Percentiles rank a stretch among this genome's conserved stretches.
Evolutionary conservation across 2,888 invertebrate genomes (phyloP).

Genomic region (Amiota minor): DNA sequence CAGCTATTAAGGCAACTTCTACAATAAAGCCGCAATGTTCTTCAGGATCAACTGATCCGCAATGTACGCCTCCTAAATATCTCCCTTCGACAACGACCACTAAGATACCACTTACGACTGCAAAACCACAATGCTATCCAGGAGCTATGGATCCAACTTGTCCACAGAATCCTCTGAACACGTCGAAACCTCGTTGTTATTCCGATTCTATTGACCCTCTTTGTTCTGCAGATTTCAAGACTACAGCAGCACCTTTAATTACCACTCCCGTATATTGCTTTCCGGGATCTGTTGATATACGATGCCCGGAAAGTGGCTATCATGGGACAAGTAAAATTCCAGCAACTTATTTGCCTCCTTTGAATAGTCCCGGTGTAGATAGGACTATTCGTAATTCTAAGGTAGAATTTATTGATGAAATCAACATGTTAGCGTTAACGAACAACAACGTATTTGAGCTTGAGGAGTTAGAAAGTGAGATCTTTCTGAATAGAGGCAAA

Average conservation of each 20-base stretch:
- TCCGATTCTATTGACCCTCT: conserved; percentile 58
- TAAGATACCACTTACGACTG: conserved; percentile 1
- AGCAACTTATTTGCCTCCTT: conserved; percentile 67
- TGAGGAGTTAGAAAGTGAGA: conserved; percentile 52
- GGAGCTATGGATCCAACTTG: conserved; percentile 68
- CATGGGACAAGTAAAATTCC: conserved; percentile 64
- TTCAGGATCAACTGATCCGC: conserved; percentile 37
- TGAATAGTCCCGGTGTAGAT: conserved; percentile 59
- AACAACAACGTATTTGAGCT: conserved; percentile 60
- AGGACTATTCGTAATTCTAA: conserved; percentile 61
- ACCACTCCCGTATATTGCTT: conserved; percentile 64
- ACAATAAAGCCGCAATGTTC: no score
- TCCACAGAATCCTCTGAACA: conserved; percentile 19
- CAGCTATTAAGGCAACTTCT: no score
- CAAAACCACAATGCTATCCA: conserved; percentile 35
- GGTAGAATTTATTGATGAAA: conserved; percentile 61
- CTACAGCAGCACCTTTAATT: conserved; percentile 57
- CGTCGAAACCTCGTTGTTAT: conserved; percentile 37
- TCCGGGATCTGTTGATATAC: conserved; percentile 71
- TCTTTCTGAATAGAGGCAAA: conserved; percentile 40
- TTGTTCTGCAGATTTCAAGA: conserved; percentile 58
- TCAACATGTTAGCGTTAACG: conserved; percentile 62
- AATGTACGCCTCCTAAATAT: conserved; percentile 35
- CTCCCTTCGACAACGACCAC: conserved; percentile 47
- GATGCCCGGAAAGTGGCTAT: conserved; percentile 62